Conservation (phyloP, 2,797 vertebrate species). For the Tapera naevia region DNA sequence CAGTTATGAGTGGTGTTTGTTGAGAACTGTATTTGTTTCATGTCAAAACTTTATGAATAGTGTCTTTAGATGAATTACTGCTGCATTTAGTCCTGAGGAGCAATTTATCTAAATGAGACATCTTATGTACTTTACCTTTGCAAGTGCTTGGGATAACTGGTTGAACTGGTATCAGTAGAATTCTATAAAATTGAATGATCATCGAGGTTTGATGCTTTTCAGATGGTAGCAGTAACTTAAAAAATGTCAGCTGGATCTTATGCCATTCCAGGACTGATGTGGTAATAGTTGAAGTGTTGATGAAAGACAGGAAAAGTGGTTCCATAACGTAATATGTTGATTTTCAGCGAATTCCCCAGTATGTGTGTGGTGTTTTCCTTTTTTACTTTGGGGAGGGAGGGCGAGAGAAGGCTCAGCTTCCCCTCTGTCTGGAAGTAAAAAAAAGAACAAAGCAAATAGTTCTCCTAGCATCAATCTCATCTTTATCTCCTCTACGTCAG, state of each 20-base stretch:
- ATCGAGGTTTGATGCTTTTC: not conserved
- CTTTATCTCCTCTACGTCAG: not conserved
- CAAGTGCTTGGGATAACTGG: not conserved
- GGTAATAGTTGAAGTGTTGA: not conserved
- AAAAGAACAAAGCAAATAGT: not conserved
- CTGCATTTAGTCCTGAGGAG: not conserved
- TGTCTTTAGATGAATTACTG: not conserved
- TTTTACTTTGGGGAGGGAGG: not conserved
- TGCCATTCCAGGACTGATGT: not conserved
- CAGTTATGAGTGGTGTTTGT: not conserved
- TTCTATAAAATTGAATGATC: not conserved
- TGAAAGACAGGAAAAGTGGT: not conserved
- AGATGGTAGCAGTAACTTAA: not conserved
- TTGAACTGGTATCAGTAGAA: not conserved
- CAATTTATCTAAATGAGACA: not conserved
- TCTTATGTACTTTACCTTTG: not conserved
- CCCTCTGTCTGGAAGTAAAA: not conserved
- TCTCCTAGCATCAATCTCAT: not conserved
- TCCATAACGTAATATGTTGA: not conserved
- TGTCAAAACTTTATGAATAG: not conserved
- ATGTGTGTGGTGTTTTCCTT: not conserved
- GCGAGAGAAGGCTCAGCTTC: not conserved
- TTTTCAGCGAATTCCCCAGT: not conserved
- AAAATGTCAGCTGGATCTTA: not conserved
- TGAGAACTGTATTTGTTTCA: not conserved